Conservation (phyloP, 1,140 invertebrate genomes). For the Tetramorium alpestre region DNA sequence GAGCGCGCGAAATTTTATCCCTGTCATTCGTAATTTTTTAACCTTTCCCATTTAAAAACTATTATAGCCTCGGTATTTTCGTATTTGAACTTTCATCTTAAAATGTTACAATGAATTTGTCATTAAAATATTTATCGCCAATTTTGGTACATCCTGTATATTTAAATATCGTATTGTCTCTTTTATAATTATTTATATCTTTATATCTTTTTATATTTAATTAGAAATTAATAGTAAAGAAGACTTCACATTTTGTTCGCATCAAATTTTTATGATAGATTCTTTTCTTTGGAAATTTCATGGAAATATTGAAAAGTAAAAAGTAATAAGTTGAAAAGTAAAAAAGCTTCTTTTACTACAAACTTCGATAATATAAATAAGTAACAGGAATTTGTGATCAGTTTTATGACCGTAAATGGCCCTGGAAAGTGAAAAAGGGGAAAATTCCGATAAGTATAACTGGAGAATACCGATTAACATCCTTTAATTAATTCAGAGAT, state of each 20-base stretch:
- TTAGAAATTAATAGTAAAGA: background rate
- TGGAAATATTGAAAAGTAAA: conserved; percentile 5
- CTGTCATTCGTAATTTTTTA: too few relatives aligned
- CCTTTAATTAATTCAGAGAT: conserved; percentile 55
- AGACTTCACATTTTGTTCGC: background rate
- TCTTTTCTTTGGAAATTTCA: conserved; percentile 19
- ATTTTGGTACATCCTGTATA: background rate
- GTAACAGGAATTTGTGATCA: conserved; percentile 31
- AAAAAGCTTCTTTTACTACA: background rate
- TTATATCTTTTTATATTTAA: background rate
- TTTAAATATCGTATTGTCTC: background rate
- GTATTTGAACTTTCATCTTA: too few relatives aligned
- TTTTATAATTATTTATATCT: background rate
- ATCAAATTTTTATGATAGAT: background rate
- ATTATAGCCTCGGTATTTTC: too few relatives aligned
- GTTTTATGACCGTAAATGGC: conserved; percentile 30
- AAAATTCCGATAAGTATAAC: background rate
- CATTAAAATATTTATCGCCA: too few relatives aligned
- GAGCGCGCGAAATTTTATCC: too few relatives aligned
- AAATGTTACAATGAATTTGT: too few relatives aligned
- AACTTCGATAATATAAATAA: conserved; percentile 8
- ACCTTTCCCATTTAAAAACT: too few relatives aligned
- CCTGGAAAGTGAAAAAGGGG: background rate
- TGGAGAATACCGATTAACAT: conserved; percentile 41
- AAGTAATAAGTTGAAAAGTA: conserved; percentile 1